Evolutionary conservation across 2,888 invertebrate genomes (phyloP), one percentile per base, ranked within the genome.

Genomic region (Malthinus flaveolus): DNA sequence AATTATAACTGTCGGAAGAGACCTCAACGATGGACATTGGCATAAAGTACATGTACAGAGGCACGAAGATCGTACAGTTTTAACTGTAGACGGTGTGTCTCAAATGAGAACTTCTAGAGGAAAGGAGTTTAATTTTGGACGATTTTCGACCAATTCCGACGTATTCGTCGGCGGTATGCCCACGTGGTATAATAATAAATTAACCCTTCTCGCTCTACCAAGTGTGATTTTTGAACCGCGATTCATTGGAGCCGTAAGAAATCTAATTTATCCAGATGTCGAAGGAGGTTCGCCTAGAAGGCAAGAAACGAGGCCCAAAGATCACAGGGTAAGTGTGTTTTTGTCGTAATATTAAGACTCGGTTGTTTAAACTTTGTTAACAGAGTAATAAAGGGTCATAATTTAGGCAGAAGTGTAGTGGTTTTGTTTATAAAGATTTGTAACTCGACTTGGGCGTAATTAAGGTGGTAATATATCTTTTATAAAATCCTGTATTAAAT

Each of bases 111-210:
- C 88, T 12, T 91, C 94, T 1, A 85, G 91, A 42, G 94, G 95
- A 65, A 90, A 92, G 72, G 94, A 95, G 79, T 94, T 92, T 75
- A 87, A 87, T 70, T 95, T 95, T 79, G 95, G 95, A 32, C 88
- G 91, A 74, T 87, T 92, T 74, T 84, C 85, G 62, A 89, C 90
- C 63, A 95, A 95, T 80, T 94, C 95, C 32, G 94, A 93, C 78
- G 93, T 97, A 59, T 97, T 93, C 81, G 87, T 97, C 64, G 97
- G 97, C n/a, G 97, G 97, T 31, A 90, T 97, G 85, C 97, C 97
- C 63, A 86, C 89, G 61, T 93, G 91, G 89, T 95, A 95, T 77
- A 91, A 91, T 74, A 89, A 91, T 63, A 94, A 93, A 79, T 81
- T 95, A 70, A 90, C 92, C 8, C 83, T 91, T 49, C 80, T 97